Evolutionary conservation across 2,888 invertebrate genomes (phyloP).

Genomic region (Plutella xylostella): DNA sequence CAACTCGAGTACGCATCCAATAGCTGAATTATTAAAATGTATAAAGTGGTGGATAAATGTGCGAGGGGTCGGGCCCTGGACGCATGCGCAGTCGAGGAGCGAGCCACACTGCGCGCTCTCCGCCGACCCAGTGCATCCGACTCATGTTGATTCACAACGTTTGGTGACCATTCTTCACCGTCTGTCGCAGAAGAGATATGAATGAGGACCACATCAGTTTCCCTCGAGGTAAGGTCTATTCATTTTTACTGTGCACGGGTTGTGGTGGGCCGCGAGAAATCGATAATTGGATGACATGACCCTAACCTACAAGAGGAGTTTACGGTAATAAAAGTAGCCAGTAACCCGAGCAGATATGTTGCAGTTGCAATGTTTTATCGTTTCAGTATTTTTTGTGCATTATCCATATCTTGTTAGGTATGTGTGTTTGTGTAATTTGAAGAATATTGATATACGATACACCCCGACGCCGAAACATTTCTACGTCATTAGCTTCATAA

Average conservation of each 20-base stretch:
- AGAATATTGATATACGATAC: no score
- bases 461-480: no score
- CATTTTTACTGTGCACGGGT: conserved; percentile 20
- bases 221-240: conserved; percentile 78
- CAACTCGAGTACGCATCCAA: conserved; percentile 2
- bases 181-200: conserved; percentile 74
- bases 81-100: conserved; percentile 21
- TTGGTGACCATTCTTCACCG: conserved; percentile 34
- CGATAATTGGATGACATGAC: conserved; percentile 56
- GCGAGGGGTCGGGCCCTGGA: conserved; percentile 12
- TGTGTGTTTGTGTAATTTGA: no score
- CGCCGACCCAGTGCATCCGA: neutral
- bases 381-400: no score
- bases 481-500: no score
- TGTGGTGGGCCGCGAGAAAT: conserved; percentile 36
- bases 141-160: neutral
- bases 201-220: conserved; percentile 90
- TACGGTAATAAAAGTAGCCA: no score
- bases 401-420: no score
- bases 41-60: conserved; percentile 11
- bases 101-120: conserved; percentile 12
- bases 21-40: conserved; percentile 19
- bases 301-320: conserved; percentile 46
- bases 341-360: no score
- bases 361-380: no score